Percentiles rank a stretch among this genome's conserved stretches.
phyloP scores from a whole-genome alignment of 1,140 invertebrate species.

The Macrosteles quadrilineatus region DNA sequence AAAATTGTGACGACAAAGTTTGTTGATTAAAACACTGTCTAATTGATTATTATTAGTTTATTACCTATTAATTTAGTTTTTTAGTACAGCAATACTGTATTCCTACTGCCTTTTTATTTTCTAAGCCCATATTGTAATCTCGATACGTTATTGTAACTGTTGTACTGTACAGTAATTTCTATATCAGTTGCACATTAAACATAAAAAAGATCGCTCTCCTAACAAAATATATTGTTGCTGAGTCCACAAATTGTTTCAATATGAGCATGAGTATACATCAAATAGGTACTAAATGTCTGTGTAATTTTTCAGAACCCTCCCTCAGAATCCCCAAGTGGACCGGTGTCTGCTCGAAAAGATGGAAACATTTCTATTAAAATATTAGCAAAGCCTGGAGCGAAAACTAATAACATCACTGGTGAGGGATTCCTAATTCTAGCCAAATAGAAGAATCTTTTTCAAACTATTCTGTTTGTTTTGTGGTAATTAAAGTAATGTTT shows the following conservation, averaged over 20 bases:
- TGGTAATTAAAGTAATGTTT: too few relatives aligned
- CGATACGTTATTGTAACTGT: too few relatives aligned
- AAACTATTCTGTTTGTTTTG: slow-evolving; percentile 28
- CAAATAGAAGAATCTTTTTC: slow-evolving; percentile 23
- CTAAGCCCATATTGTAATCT: too few relatives aligned
- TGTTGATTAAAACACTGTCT: not conserved
- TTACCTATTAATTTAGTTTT: not conserved
- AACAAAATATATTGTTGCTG: too few relatives aligned
- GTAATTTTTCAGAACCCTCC: not conserved
- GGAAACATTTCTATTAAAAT: slow-evolving; percentile 67
- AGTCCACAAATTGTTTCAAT: too few relatives aligned
- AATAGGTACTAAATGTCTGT: too few relatives aligned
- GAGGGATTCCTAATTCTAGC: slow-evolving; percentile 36
- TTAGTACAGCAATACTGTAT: too few relatives aligned
- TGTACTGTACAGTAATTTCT: too few relatives aligned
- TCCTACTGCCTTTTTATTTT: too few relatives aligned
- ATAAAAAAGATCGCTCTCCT: too few relatives aligned
- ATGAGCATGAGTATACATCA: too few relatives aligned
- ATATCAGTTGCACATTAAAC: too few relatives aligned
- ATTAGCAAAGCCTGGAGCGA: slow-evolving; percentile 75
- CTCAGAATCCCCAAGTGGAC: slow-evolving; percentile 29
- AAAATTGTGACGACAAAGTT: not conserved
- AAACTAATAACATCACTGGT: slow-evolving; percentile 71
- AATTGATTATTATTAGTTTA: not conserved
- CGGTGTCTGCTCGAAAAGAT: slow-evolving; percentile 58